A percentile compares a stretch with the other conserved stretches of the same genome.
These are phyloP conservation scores for Alectoris magna DNA, from an alignment of 2,797 vertebrate genomes.

Conservation along the genomic window DNA sequence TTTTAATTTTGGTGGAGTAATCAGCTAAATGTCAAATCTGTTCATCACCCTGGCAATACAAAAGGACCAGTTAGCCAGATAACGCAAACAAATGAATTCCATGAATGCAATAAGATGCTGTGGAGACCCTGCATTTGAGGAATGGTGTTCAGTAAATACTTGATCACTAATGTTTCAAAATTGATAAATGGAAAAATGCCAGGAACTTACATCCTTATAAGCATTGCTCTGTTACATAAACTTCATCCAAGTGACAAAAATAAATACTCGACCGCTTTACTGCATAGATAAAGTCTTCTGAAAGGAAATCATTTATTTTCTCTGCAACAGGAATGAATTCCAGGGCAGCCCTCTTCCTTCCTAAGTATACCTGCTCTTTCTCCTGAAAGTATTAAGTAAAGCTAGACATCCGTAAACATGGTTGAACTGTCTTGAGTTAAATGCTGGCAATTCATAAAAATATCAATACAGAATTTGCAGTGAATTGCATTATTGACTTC, in stretches of 20 bases:
- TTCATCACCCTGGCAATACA: slow-evolving; percentile 67
- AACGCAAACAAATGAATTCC: slow-evolving; percentile 54
- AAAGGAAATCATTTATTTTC: slow-evolving; percentile 11
- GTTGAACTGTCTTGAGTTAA: not conserved
- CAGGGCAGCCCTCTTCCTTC: not conserved
- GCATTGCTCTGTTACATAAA: not conserved
- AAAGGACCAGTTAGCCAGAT: slow-evolving; percentile 41
- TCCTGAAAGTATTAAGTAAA: not conserved
- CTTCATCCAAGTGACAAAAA: slow-evolving; percentile 26
- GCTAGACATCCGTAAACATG: not conserved
- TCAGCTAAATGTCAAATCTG: slow-evolving; percentile 65
- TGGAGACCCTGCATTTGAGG: slow-evolving; percentile 64
- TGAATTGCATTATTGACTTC: not conserved
- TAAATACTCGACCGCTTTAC: not conserved
- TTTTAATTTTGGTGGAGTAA: slow-evolving; percentile 70
- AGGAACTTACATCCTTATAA: not conserved
- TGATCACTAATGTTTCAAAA: slow-evolving; percentile 25
- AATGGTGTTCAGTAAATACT: slow-evolving; percentile 25
- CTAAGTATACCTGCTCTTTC: not conserved
- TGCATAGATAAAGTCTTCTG: slow-evolving; percentile 6
- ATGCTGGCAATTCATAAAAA: not conserved
- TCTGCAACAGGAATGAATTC: not conserved
- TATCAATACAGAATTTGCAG: not conserved
- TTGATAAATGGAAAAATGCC: slow-evolving; percentile 31
- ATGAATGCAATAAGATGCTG: slow-evolving; percentile 52